These are phyloP conservation scores for Pangasius djambal DNA, from an alignment of 2,797 vertebrate species.

Conservation along the genomic window DNA sequence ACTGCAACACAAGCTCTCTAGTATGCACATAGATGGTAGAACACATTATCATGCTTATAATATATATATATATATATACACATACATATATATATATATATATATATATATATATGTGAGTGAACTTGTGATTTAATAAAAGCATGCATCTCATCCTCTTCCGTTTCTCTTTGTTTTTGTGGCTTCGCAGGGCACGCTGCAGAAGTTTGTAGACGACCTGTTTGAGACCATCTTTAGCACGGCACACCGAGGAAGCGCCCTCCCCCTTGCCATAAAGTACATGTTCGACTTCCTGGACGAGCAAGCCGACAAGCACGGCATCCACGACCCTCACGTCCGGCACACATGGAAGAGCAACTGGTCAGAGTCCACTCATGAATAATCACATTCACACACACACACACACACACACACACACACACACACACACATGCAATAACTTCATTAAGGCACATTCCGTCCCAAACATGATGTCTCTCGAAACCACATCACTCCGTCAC, in stretches of 20 bases:
- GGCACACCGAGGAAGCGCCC: conserved; percentile 92
- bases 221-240: conserved; percentile 99
- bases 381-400: not conserved
- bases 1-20: no score
- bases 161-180: not conserved
- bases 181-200: conserved; percentile 86
- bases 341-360: conserved; percentile 99
- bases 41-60: not conserved
- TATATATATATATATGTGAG: no score
- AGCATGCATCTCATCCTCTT: not conserved
- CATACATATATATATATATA: no score
- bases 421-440: not conserved
- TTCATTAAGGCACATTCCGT: not conserved
- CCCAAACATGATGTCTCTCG: not conserved
- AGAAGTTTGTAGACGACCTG: conserved; percentile 97
- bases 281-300: conserved; percentile 99
- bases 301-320: conserved; percentile 95
- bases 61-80: no score
- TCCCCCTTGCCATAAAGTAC: conserved; percentile 97
- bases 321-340: conserved; percentile 93
- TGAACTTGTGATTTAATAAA: not conserved
- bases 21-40: not conserved
- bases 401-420: not conserved
- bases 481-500: not conserved
- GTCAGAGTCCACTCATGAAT: conserved; percentile 73